These are phyloP conservation scores for Agapornis canus DNA, from an alignment of 2,797 vertebrate species.

Conservation along the genomic window DNA sequence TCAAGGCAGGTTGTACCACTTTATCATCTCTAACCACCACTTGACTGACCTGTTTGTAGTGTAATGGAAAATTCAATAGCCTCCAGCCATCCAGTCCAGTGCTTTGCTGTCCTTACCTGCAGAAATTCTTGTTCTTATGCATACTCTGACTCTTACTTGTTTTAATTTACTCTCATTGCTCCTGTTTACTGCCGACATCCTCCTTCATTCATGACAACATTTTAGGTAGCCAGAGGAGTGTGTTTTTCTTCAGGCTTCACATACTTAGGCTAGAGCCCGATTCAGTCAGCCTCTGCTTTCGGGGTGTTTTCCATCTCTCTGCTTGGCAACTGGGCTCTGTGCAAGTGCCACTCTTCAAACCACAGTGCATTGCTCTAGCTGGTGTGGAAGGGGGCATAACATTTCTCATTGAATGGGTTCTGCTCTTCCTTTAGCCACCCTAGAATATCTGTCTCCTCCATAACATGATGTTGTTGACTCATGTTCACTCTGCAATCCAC, in stretches of 20 bases:
- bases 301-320: neutral
- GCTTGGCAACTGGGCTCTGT: neutral
- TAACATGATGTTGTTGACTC: neutral
- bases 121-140: neutral
- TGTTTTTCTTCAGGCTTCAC: neutral
- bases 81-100: neutral
- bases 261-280: neutral
- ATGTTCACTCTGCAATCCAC: neutral
- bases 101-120: neutral
- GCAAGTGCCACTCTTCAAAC: neutral
- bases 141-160: neutral
- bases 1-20: conserved; percentile 20
- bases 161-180: neutral
- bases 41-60: neutral
- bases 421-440: neutral
- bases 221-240: neutral
- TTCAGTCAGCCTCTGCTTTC: neutral
- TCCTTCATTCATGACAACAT: neutral
- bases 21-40: neutral
- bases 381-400: neutral
- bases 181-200: neutral
- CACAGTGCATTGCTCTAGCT: neutral
- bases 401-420: neutral
- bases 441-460: neutral
- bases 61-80: neutral